phyloP scores from a whole-genome alignment of 2,888 invertebrate genomes.

The Hipparchia semele region DNA sequence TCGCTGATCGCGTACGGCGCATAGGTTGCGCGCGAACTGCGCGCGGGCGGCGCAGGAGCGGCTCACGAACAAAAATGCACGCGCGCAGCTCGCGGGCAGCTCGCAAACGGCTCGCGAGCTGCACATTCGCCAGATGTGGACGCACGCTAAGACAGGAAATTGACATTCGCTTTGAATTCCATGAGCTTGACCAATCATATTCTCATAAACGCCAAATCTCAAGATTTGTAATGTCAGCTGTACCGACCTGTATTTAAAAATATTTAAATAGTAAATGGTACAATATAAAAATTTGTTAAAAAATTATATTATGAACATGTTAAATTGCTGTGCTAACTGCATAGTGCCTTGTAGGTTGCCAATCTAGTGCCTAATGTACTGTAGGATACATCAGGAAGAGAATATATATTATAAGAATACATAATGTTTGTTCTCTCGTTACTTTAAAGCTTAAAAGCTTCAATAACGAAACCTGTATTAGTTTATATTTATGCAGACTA shows the following conservation, averaged over 20 bases:
- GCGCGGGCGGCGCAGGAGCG: too few species aligned
- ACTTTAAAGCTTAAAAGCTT: conserved; percentile 46
- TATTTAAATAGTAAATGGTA: conserved; percentile 45
- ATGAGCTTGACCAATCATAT: too few species aligned
- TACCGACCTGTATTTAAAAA: conserved; percentile 31
- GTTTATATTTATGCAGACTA: conserved; percentile 14
- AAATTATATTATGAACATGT: conserved; percentile 57
- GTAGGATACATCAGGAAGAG: conserved; percentile 50
- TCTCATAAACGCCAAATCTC: conserved; percentile 13
- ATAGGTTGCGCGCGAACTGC: too few species aligned
- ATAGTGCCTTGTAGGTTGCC: conserved; percentile 85
- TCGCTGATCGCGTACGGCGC: too few species aligned
- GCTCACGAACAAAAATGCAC: too few species aligned
- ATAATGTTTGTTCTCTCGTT: conserved; percentile 46
- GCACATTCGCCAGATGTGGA: too few species aligned
- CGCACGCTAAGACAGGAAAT: too few species aligned
- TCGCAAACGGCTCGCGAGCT: too few species aligned
- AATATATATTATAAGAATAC: conserved; percentile 40
- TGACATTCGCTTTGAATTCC: too few species aligned
- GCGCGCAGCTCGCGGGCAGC: too few species aligned
- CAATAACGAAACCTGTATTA: conserved; percentile 21
- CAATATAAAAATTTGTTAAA: conserved; percentile 54
- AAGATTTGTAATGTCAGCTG: conserved; percentile 1
- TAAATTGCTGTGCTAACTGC: conserved; percentile 81
- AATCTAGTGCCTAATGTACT: conserved; percentile 82